Conservation (phyloP, 2,888 invertebrate genomes). For the Ectropis crepuscularia region DNA sequence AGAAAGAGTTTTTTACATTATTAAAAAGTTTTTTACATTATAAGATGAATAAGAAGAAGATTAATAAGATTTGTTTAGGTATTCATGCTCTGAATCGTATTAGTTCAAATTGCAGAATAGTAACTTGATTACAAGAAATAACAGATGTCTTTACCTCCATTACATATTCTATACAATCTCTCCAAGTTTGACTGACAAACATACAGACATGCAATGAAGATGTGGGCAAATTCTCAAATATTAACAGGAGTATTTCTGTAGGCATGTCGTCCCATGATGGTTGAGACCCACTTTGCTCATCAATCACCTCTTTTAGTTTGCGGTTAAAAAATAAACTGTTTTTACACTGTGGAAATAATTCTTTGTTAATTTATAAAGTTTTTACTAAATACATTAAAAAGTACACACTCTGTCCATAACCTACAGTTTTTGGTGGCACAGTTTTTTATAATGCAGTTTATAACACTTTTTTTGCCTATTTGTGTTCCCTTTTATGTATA, state of each 20-base stretch:
- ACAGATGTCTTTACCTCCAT: conserved; percentile 11
- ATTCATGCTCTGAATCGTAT: no score
- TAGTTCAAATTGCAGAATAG: not conserved
- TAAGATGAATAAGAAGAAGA: no score
- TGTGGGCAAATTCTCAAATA: conserved; percentile 7
- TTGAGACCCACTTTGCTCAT: not conserved
- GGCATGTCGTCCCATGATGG: conserved; percentile 16
- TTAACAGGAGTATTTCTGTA: conserved; percentile 14
- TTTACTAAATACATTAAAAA: no score
- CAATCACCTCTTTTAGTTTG: not conserved
- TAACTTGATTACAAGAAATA: not conserved
- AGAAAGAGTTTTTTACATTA: not conserved
- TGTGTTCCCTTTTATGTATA: no score
- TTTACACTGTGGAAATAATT: not conserved
- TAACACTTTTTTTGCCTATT: no score
- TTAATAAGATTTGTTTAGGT: no score
- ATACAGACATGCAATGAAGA: conserved; percentile 9
- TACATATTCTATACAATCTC: conserved; percentile 1
- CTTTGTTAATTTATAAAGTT: not conserved
- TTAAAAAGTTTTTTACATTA: no score
- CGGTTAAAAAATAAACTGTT: not conserved
- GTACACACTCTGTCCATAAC: no score
- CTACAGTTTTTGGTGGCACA: no score
- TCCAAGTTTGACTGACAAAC: conserved; percentile 23
- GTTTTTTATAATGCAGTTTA: no score